Evolutionary conservation across 2,113 vertebrate genomes (phyloP).

Genomic region (Helogale parvula): DNA sequence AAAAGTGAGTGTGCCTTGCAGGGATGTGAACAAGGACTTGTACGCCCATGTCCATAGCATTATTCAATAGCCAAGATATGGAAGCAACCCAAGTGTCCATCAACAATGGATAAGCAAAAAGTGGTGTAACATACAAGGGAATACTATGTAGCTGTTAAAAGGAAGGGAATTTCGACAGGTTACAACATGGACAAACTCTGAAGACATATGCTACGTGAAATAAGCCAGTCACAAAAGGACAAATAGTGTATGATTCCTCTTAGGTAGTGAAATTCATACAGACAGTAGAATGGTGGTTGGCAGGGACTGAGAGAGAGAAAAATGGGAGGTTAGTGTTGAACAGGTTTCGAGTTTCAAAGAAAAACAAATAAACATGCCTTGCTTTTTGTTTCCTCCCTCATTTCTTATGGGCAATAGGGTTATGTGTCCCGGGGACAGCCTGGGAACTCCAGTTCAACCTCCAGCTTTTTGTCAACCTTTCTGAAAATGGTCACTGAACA

Average conservation of each 20-base stretch:
- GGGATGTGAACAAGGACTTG: not conserved
- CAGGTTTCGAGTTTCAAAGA: not conserved
- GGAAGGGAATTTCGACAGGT: not conserved
- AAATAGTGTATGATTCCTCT: not conserved
- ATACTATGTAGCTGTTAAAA: not conserved
- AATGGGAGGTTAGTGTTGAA: not conserved
- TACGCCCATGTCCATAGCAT: not conserved
- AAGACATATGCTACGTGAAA: not conserved
- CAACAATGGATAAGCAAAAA: not conserved
- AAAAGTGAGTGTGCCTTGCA: not conserved
- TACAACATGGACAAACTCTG: not conserved
- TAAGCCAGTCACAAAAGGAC: not conserved
- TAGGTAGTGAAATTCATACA: not conserved
- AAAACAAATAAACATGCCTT: not conserved
- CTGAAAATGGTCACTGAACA: conserved; percentile 27
- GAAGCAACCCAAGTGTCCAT: not conserved
- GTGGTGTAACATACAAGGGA: not conserved
- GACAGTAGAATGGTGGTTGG: not conserved
- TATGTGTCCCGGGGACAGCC: not conserved
- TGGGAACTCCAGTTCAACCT: not conserved
- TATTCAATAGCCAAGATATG: not conserved
- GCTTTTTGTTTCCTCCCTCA: not conserved
- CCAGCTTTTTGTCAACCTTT: not conserved
- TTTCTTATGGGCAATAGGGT: not conserved
- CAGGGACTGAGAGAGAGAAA: not conserved